A percentile compares a stretch with the other conserved stretches of the same genome.
phyloP scores from a whole-genome alignment of 2,797 vertebrate genomes.

The Sebastes itinus region DNA sequence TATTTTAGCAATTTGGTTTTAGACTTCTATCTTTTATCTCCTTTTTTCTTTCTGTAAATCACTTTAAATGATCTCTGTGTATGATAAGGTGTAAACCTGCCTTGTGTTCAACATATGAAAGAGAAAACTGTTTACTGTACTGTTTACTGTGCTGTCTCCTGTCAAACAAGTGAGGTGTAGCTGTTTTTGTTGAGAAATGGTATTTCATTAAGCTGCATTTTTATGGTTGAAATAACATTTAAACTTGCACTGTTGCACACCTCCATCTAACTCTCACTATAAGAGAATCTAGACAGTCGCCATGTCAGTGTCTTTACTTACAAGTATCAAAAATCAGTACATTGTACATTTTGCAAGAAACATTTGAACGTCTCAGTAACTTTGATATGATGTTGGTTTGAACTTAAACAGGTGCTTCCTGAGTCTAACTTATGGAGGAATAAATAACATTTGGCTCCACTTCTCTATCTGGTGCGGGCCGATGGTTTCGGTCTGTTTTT shows the following conservation, averaged over 20 bases:
- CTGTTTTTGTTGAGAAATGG: background rate
- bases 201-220: background rate
- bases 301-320: no score
- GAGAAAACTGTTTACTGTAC: background rate
- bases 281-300: background rate
- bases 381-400: background rate
- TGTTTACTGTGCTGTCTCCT: background rate
- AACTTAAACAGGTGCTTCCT: background rate
- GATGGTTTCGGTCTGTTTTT: background rate
- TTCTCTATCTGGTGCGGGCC: background rate
- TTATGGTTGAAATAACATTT: background rate
- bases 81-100: no score
- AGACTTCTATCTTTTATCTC: no score
- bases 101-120: background rate
- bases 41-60: no score
- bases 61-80: no score
- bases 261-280: background rate
- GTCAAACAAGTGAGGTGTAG: background rate
- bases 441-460: conserved; percentile 2
- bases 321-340: background rate
- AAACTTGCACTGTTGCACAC: background rate
- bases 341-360: background rate
- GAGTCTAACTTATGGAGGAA: conserved; percentile 18
- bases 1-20: no score
- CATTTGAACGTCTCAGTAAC: background rate